A percentile compares a stretch with the other conserved stretches of the same genome.
phyloP scores from a whole-genome alignment of 2,797 vertebrate genomes.

The Poecilia velifera region DNA sequence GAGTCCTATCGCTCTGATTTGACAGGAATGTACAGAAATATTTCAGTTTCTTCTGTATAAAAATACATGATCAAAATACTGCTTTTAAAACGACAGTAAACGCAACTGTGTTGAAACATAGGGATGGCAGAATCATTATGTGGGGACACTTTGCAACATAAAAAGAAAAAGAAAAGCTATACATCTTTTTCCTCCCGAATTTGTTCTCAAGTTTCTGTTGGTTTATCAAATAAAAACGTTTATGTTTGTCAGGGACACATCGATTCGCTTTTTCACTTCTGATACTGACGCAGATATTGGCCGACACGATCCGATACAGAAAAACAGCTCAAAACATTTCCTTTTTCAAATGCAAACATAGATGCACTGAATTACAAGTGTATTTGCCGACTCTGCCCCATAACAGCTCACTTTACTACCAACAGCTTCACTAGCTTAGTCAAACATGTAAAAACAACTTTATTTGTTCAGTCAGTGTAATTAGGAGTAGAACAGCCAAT shows the following conservation, averaged over 20 bases:
- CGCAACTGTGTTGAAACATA: background rate
- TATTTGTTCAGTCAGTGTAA: too few relatives aligned
- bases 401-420: too few relatives aligned
- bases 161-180: background rate
- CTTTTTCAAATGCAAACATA: too few relatives aligned
- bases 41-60: background rate
- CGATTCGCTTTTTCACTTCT: too few relatives aligned
- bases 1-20: background rate
- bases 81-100: background rate
- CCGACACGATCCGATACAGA: too few relatives aligned
- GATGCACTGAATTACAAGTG: too few relatives aligned
- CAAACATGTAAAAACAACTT: too few relatives aligned
- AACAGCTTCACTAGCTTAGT: too few relatives aligned
- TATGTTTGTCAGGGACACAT: background rate
- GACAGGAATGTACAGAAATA: background rate
- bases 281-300: too few relatives aligned
- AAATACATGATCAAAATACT: background rate
- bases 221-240: background rate
- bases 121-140: background rate
- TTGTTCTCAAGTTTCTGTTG: background rate
- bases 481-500: too few relatives aligned
- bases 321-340: too few relatives aligned
- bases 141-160: background rate
- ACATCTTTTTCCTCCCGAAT: background rate
- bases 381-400: too few relatives aligned